phyloP scores from a whole-genome alignment of 2,113 vertebrate species.

The Procavia capensis region DNA sequence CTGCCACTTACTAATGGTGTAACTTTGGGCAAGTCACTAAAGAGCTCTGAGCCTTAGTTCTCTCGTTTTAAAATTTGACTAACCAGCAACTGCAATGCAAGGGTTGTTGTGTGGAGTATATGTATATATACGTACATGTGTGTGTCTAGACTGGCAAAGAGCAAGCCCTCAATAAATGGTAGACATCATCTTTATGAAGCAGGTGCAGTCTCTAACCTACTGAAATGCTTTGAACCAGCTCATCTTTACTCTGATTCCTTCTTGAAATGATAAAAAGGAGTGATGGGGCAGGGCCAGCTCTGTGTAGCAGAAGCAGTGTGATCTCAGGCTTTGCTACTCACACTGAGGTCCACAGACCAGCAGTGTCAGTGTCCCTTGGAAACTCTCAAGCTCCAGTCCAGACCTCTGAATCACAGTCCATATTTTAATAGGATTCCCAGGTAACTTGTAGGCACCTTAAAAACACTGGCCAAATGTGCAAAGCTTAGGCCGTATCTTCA shows the following conservation, averaged over 20 bases:
- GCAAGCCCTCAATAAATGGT: slow-evolving; percentile 39
- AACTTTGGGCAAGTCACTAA: background rate
- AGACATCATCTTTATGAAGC: slow-evolving; percentile 50
- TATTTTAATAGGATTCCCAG: background rate
- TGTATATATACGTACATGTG: too few species aligned
- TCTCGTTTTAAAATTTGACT: background rate
- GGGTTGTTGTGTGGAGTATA: background rate
- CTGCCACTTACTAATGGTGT: too few species aligned
- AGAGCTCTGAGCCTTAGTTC: background rate
- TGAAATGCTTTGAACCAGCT: slow-evolving; percentile 68
- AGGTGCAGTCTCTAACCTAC: slow-evolving; percentile 61
- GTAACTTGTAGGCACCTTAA: background rate
- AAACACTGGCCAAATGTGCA: background rate
- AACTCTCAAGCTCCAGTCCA: background rate
- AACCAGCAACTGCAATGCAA: background rate
- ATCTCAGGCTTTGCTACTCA: background rate
- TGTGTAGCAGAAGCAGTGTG: background rate
- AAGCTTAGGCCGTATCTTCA: background rate
- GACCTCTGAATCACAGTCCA: background rate
- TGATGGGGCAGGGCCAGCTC: background rate
- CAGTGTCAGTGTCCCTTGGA: too few species aligned
- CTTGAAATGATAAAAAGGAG: slow-evolving; percentile 35
- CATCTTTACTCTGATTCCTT: slow-evolving; percentile 63
- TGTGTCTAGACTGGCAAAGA: background rate
- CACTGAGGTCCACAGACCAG: background rate